Evolutionary conservation across 2,113 vertebrate genomes (phyloP).

Genomic region (Sorex araneus): DNA sequence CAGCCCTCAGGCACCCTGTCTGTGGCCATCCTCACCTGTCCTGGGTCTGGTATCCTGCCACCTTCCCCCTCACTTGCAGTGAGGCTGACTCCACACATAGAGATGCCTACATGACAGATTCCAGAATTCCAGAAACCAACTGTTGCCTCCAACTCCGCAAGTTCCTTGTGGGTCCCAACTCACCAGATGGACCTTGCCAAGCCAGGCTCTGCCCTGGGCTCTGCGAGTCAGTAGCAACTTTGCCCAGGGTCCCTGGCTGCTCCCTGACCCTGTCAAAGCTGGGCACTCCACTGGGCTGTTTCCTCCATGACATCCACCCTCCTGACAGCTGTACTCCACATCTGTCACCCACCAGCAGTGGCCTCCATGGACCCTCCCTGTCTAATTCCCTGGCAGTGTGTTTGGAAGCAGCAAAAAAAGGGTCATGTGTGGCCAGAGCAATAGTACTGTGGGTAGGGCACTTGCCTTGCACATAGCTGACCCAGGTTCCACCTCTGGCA

Average conservation of each 20-base stretch:
- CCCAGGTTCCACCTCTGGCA: no score
- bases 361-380: no score
- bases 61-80: neutral
- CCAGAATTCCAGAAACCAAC: neutral
- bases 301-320: conserved; percentile 36
- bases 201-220: neutral
- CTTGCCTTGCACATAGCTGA: no score
- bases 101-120: neutral
- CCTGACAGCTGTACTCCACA: neutral
- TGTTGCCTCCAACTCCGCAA: neutral
- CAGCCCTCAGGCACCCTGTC: neutral
- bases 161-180: conserved; percentile 19
- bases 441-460: no score
- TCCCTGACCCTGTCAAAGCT: neutral
- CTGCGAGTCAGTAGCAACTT: no score
- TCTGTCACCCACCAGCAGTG: no score
- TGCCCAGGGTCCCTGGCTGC: no score
- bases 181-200: neutral
- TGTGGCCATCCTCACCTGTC: conserved; percentile 10
- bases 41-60: conserved; percentile 19
- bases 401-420: no score
- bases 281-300: neutral
- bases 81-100: neutral
- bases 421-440: no score
- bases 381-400: no score